These are phyloP conservation scores for Misgurnus anguillicaudatus DNA, from an alignment of 2,113 vertebrate genomes.

Conservation along the genomic window DNA sequence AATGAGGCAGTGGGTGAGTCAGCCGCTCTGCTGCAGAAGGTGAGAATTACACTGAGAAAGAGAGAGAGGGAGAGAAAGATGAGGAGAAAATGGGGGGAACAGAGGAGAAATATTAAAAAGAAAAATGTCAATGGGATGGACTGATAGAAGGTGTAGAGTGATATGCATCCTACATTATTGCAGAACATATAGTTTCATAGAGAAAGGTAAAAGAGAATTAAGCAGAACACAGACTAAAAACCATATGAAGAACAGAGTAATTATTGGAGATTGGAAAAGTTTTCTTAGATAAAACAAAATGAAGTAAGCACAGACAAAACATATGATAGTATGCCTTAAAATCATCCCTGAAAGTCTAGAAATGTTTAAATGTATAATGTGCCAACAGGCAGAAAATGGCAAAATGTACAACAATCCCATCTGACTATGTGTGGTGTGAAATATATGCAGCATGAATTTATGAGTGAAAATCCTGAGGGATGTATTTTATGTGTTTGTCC, in stretches of 20 bases:
- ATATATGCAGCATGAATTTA: constrained; percentile 1
- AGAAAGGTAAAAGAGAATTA: neutral
- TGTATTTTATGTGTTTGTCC: neutral
- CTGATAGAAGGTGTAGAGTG: neutral
- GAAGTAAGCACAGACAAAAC: too few species aligned
- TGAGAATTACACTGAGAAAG: constrained; percentile 72
- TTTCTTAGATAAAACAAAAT: too few species aligned
- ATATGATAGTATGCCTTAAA: too few species aligned
- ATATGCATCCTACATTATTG: neutral
- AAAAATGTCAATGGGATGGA: constrained; percentile 29
- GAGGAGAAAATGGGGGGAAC: neutral
- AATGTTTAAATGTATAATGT: neutral
- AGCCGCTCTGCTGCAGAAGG: constrained; percentile 73
- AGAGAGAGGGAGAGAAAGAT: constrained; percentile 56
- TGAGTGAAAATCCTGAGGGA: neutral
- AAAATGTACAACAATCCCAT: neutral
- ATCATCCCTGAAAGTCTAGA: neutral
- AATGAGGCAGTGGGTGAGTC: constrained; percentile 76
- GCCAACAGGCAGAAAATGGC: neutral
- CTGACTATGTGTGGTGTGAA: neutral
- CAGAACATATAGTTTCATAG: neutral
- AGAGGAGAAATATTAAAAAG: constrained; percentile 32
- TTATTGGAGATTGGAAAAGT: neutral
- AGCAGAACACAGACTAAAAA: neutral
- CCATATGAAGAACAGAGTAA: neutral